phyloP scores from a whole-genome alignment of 2,797 vertebrate species.

The Mormyrus proboscirostris region DNA sequence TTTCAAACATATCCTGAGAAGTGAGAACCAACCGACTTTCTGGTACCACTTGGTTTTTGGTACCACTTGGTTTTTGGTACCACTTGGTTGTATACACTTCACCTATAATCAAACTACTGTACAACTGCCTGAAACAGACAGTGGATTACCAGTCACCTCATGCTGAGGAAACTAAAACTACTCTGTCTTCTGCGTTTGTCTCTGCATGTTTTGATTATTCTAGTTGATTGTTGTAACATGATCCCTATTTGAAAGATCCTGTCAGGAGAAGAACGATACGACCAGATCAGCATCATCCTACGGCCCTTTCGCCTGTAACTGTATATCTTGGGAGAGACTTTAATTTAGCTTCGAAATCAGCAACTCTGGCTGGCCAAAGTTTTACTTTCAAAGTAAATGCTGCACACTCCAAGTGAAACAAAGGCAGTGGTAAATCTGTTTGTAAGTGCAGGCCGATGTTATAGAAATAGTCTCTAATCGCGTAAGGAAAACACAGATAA shows the following conservation, averaged over 20 bases:
- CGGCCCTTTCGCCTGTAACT: conserved; percentile 8
- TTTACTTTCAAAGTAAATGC: conserved; percentile 29
- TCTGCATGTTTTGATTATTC: conserved; percentile 19
- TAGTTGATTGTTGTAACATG: conserved; percentile 9
- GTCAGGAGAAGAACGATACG: conserved; percentile 26
- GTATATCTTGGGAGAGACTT: conserved; percentile 21
- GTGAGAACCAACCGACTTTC: background rate
- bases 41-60: too few species aligned
- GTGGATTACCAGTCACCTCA: background rate
- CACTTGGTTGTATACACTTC: background rate
- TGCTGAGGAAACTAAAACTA: background rate
- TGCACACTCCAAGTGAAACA: conserved; percentile 40
- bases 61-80: background rate
- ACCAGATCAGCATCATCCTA: background rate
- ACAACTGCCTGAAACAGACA: background rate
- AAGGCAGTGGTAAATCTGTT: conserved; percentile 39
- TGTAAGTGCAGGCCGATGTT: conserved; percentile 40
- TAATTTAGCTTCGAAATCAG: conserved; percentile 28
- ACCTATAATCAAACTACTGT: background rate
- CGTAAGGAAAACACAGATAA: conserved; percentile 44
- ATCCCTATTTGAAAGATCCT: conserved; percentile 23
- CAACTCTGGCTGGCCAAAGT: conserved; percentile 29
- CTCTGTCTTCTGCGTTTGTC: background rate
- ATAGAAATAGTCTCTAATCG: conserved; percentile 41
- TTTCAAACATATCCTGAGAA: background rate